Conservation (phyloP, 2,888 invertebrate genomes). For the Xanthorhoe spadicearia region DNA sequence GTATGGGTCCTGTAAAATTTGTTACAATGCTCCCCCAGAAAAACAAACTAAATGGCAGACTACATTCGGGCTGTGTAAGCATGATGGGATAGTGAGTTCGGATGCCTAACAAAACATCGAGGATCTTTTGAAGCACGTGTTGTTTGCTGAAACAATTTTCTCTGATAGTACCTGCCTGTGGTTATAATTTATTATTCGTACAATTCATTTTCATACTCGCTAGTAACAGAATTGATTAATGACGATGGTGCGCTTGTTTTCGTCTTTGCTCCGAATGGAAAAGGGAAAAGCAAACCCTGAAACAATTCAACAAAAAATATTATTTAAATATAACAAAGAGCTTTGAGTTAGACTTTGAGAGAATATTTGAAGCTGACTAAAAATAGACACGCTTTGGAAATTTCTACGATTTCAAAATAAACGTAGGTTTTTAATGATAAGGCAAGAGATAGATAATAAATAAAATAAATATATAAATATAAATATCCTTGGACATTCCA, state of each 20-base stretch:
- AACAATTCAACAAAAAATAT: slow-evolving; percentile 5
- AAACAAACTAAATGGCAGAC: slow-evolving; percentile 24
- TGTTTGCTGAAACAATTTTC: slow-evolving; percentile 51
- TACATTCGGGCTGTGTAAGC: slow-evolving; percentile 23
- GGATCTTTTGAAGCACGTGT: slow-evolving; percentile 24
- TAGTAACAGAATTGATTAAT: slow-evolving; percentile 62
- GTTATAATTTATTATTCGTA: slow-evolving; percentile 60
- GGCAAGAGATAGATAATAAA: too few species aligned
- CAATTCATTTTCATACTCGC: slow-evolving; percentile 62
- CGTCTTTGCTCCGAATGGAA: slow-evolving; percentile 47
- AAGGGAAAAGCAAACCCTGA: neutral
- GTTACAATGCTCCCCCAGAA: slow-evolving; percentile 28
- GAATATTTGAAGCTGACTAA: neutral
- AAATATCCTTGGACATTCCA: too few species aligned
- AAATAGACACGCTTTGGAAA: too few species aligned
- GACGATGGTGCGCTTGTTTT: slow-evolving; percentile 53
- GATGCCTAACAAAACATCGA: slow-evolving; percentile 27
- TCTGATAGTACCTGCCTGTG: slow-evolving; percentile 51
- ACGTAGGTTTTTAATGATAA: too few species aligned
- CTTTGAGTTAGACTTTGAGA: neutral
- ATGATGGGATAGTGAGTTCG: slow-evolving; percentile 18
- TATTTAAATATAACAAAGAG: neutral
- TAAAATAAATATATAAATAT: too few species aligned
- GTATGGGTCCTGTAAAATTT: slow-evolving; percentile 28
- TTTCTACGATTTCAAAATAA: too few species aligned